These are phyloP conservation scores for Melospiza melodia DNA, from an alignment of 2,113 vertebrate genomes.

Conservation along the genomic window DNA sequence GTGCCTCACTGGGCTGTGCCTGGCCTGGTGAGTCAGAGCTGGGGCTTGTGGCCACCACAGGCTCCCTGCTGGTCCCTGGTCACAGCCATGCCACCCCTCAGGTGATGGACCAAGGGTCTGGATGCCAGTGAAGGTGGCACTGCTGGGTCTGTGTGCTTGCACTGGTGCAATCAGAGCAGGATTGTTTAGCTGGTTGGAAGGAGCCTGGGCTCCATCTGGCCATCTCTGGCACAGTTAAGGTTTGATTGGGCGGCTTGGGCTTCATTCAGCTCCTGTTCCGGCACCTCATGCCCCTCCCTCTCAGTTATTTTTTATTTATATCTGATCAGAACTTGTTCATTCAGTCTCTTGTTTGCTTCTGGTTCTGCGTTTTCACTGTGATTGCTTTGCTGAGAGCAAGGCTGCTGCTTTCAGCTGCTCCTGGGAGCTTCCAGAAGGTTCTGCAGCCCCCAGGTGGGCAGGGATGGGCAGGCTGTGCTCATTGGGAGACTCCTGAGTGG, in stretches of 20 bases:
- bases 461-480: neutral
- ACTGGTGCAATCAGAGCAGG: neutral
- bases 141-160: neutral
- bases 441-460: neutral
- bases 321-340: neutral
- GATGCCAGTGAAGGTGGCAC: rapidly evolving
- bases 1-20: rapidly evolving
- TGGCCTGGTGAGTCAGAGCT: neutral
- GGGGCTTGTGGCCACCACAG: rapidly evolving
- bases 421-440: neutral
- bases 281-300: neutral
- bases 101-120: neutral
- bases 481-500: neutral
- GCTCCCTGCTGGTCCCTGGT: neutral
- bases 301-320: neutral
- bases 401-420: neutral
- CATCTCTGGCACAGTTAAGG: neutral
- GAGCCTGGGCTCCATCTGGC: neutral
- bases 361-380: rapidly evolving
- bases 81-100: neutral
- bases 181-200: neutral
- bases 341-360: neutral
- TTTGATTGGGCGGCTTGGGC: too few relatives aligned
- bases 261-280: neutral
- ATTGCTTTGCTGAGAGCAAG: rapidly evolving